These are phyloP conservation scores for Leiothrix lutea DNA, from an alignment of 2,113 vertebrate genomes.

Conservation along the genomic window DNA sequence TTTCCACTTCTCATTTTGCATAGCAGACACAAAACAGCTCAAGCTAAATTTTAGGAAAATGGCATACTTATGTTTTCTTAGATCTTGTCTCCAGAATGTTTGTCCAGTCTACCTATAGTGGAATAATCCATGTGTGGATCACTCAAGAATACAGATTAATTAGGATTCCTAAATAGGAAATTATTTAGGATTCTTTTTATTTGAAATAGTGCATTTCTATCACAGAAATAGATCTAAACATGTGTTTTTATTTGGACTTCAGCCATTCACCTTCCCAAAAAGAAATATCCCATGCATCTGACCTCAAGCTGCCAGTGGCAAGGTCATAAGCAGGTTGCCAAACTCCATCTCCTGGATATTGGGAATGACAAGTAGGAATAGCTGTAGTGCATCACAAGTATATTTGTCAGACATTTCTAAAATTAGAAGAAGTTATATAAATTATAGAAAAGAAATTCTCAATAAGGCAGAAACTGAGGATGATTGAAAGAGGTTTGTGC, in stretches of 20 bases:
- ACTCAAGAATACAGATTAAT: not conserved
- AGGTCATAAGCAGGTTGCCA: not conserved
- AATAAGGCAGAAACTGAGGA: not conserved
- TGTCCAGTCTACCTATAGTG: not conserved
- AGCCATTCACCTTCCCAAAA: not conserved
- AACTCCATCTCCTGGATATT: not conserved
- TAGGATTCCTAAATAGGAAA: not conserved
- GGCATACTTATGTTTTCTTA: not conserved
- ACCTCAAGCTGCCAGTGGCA: not conserved
- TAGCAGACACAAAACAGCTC: not conserved
- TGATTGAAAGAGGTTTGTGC: fast-evolving
- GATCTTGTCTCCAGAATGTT: not conserved
- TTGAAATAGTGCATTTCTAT: not conserved
- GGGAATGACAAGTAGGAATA: not conserved
- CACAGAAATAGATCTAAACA: not conserved
- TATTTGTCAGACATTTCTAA: not conserved
- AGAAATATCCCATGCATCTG: not conserved
- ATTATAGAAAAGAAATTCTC: not conserved
- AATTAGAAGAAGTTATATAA: not conserved
- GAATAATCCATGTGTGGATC: not conserved
- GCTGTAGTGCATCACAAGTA: not conserved
- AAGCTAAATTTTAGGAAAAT: not conserved
- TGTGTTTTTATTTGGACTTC: not conserved
- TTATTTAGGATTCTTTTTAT: not conserved
- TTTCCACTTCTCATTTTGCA: not conserved